Percentiles rank a stretch among this genome's conserved stretches.
phyloP scores from a whole-genome alignment of 2,113 vertebrate species.

The Callithrix jacchus region DNA sequence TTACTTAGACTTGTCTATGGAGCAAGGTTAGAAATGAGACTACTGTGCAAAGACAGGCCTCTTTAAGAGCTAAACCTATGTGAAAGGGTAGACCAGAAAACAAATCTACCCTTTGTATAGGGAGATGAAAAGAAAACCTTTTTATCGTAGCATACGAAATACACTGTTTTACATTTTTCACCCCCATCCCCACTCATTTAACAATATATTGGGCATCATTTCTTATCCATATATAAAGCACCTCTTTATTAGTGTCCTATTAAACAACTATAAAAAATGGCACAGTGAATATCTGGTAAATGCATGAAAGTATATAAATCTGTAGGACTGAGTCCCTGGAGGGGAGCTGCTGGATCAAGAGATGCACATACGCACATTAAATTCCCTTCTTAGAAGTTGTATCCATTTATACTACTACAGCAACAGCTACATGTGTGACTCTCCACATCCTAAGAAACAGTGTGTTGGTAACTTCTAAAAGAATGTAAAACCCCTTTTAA shows the following conservation, averaged over 20 bases:
- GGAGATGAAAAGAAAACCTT: not conserved
- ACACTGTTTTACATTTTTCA: not conserved
- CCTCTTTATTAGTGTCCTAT: not conserved
- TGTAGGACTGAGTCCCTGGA: not conserved
- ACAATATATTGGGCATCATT: not conserved
- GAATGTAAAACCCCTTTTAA: not conserved
- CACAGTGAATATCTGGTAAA: not conserved
- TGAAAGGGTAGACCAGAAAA: not conserved
- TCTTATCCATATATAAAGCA: not conserved
- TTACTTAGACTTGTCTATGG: not conserved
- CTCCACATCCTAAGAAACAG: not conserved
- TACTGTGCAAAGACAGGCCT: not conserved
- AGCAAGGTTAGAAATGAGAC: not conserved
- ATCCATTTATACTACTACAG: not conserved
- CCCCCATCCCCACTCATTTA: not conserved
- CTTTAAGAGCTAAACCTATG: not conserved
- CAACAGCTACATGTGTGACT: not conserved
- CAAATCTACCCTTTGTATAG: not conserved
- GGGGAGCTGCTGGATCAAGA: conserved; percentile 12
- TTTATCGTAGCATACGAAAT: not conserved
- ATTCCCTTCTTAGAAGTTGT: not conserved
- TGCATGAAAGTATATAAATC: not conserved
- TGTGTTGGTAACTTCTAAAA: not conserved
- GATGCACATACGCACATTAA: not conserved
- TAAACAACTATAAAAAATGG: not conserved